phyloP scores from a whole-genome alignment of 2,113 vertebrate species.

The Dromas ardeola region DNA sequence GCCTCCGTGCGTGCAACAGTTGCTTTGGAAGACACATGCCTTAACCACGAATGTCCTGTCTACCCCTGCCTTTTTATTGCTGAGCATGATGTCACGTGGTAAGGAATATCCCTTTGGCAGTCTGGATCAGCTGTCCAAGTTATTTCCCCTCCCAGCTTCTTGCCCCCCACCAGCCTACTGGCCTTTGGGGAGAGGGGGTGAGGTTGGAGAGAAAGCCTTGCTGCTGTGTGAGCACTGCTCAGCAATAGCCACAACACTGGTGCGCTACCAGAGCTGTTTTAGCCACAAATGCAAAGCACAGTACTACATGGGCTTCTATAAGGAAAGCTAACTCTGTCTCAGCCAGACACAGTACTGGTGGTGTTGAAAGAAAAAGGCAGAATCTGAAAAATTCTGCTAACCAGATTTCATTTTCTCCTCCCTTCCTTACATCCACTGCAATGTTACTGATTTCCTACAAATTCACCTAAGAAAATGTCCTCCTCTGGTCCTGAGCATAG shows the following conservation, averaged over 20 bases:
- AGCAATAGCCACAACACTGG: accelerated
- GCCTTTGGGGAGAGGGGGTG: background rate
- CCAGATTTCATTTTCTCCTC: background rate
- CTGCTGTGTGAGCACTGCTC: background rate
- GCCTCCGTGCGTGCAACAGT: accelerated
- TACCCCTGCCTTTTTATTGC: background rate
- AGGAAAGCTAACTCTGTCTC: background rate
- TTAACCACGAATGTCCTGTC: background rate
- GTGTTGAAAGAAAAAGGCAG: background rate
- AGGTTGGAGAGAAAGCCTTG: background rate
- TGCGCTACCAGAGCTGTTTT: accelerated
- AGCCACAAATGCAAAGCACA: background rate
- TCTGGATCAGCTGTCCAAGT: background rate
- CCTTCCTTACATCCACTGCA: background rate
- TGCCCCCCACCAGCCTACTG: background rate
- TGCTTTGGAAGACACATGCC: background rate
- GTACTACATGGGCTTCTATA: background rate
- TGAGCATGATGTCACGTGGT: accelerated
- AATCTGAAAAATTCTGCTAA: background rate
- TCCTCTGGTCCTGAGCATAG: background rate
- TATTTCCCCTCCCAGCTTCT: background rate
- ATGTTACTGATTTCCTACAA: background rate
- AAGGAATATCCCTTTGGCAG: background rate
- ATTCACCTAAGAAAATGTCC: background rate
- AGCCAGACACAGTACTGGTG: background rate